These are phyloP conservation scores for Piaya cayana DNA, from an alignment of 2,113 vertebrate species.

Conservation along the genomic window DNA sequence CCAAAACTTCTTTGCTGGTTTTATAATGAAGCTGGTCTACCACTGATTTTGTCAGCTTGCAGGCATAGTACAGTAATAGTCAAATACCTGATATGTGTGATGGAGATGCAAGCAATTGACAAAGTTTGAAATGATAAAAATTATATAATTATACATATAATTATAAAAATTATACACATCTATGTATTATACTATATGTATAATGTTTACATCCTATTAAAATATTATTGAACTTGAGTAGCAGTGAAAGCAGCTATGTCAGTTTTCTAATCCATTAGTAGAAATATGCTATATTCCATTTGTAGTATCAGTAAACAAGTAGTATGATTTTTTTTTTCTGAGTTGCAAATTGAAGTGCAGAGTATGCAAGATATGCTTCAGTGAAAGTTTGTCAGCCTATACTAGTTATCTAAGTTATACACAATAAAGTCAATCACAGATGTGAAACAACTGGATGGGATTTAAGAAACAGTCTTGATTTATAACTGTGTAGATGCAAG, in stretches of 20 bases:
- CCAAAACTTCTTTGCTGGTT: not conserved
- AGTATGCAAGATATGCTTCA: not conserved
- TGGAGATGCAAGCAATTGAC: not conserved
- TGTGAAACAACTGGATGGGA: not conserved
- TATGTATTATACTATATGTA: too few relatives aligned
- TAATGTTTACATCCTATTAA: not conserved
- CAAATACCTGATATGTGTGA: not conserved
- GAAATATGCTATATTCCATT: not conserved
- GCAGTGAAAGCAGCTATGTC: not conserved
- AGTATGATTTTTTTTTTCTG: not conserved
- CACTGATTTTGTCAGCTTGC: not conserved
- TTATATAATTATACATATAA: not conserved
- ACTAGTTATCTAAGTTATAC: not conserved
- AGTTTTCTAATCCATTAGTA: not conserved
- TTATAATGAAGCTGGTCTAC: not conserved
- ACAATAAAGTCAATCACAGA: not conserved
- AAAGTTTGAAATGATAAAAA: not conserved
- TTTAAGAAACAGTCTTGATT: not conserved
- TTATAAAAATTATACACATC: too few relatives aligned
- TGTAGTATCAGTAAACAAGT: not conserved
- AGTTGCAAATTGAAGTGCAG: not conserved
- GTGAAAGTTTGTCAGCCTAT: not conserved
- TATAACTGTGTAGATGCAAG: not conserved
- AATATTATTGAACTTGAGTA: not conserved
- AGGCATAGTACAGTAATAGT: not conserved